Base-by-base conservation (phyloP, 1,140 invertebrate genomes). In the Lethrus apterus region DNA sequence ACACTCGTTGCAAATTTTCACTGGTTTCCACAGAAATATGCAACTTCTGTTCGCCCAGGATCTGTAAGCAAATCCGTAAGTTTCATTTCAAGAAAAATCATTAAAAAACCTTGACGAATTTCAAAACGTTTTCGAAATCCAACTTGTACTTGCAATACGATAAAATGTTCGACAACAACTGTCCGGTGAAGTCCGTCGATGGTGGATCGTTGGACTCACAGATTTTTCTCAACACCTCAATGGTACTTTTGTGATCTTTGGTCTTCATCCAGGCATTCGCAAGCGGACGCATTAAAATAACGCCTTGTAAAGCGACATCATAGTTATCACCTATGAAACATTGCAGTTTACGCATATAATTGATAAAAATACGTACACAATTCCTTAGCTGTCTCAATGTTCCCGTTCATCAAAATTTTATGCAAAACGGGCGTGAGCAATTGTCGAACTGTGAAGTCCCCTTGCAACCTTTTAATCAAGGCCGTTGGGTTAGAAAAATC, bases 391-490 rank as follows among this genome's bases (percentile, higher is more conserved):
- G 65, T 62, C 33, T 66, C 62, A 0, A 73, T 52, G 55, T 71
- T 64, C 3, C 68, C 67, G 0, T 63, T 60, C 18, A 62, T 62
- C 11, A 80, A 36, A 2, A 78, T 48, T 7, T 67, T 67, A 4
- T 57, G 56, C 52, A 77, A 55, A 46, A 79, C 58, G 0, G 76
- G 70, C 5, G 68, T 71, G 5, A 75, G 45, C 3, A 70, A 57
- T 2, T 55, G 55, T 4, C 54, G 56, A 0, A 65, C 50, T 5
- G 63, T 52, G 2, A 77, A 52, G 0, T 69, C 70, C 0, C 62
- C 46, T 18, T 64, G 49, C 17, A 80, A 65, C 55, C 71, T 75
- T 52, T 66, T 64, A 42, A 78, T 62, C 9, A 74, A 51, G 13
- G 60, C 57, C 50, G 68, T 54, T 0, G 71, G 65, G 43, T 76